These are phyloP conservation scores for Nasua narica DNA, from an alignment of 2,797 vertebrate genomes.

Conservation along the genomic window DNA sequence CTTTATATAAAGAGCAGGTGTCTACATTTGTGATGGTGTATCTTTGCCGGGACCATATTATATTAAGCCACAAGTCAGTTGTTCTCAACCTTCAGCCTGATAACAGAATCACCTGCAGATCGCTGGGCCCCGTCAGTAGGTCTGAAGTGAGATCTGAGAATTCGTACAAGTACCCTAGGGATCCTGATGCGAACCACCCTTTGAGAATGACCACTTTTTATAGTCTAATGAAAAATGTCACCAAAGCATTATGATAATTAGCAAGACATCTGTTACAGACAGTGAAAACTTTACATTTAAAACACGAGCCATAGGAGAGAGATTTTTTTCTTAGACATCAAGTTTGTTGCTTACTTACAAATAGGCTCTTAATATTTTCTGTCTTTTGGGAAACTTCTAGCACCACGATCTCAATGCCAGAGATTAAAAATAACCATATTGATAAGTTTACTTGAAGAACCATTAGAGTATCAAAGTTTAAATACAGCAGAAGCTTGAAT, in stretches of 20 bases:
- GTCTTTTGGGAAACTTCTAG: background rate
- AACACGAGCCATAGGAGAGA: background rate
- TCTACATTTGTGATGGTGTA: background rate
- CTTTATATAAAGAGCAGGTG: background rate
- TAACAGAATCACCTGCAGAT: background rate
- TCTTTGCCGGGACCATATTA: background rate
- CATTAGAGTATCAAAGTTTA: background rate
- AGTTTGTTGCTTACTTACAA: background rate
- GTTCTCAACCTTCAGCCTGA: background rate
- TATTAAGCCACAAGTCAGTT: background rate
- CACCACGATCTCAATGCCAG: background rate
- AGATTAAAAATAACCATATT: background rate
- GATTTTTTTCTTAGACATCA: background rate
- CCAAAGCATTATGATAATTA: background rate
- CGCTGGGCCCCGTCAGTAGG: background rate
- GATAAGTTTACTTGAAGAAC: background rate
- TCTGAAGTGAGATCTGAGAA: background rate
- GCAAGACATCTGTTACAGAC: background rate
- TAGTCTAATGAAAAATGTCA: background rate
- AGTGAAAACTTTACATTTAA: background rate
- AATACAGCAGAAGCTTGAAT: background rate
- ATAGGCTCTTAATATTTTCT: background rate
- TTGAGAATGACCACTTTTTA: background rate
- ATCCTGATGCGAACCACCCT: background rate
- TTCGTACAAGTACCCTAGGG: background rate